These are phyloP conservation scores for Lucinisca nassula DNA, from an alignment of 2,888 invertebrate species.

Conservation along the genomic window DNA sequence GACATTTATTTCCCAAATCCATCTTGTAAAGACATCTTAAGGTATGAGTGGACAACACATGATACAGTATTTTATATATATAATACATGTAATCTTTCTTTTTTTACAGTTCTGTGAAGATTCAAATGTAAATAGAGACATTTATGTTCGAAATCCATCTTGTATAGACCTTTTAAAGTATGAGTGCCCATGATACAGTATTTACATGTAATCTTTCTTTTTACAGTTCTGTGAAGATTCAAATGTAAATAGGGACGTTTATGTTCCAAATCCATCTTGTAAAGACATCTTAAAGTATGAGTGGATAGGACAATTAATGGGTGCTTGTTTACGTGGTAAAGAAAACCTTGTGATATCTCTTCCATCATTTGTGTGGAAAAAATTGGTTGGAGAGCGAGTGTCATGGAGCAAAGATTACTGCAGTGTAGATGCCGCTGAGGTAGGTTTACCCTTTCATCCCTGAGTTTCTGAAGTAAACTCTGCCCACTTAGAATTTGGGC, in stretches of 20 bases:
- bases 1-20: slow-evolving; percentile 87
- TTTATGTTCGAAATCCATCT: slow-evolving; percentile 85
- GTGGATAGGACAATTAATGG: slow-evolving; percentile 88
- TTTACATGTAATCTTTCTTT: background rate
- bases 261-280: slow-evolving; percentile 86
- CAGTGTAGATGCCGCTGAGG: slow-evolving; percentile 87
- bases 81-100: background rate
- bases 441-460: no score
- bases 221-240: slow-evolving; percentile 79
- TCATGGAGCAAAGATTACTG: slow-evolving; percentile 85
- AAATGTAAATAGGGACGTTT: slow-evolving; percentile 85
- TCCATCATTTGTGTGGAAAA: slow-evolving; percentile 87
- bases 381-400: slow-evolving; percentile 85
- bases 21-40: slow-evolving; percentile 82
- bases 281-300: slow-evolving; percentile 84
- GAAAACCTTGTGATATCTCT: slow-evolving; percentile 87
- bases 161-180: slow-evolving; percentile 85
- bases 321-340: slow-evolving; percentile 87
- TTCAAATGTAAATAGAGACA: slow-evolving; percentile 84
- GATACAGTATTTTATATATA: no score
- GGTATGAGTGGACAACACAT: slow-evolving; percentile 88
- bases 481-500: no score
- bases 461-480: no score
- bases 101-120: slow-evolving; percentile 77
- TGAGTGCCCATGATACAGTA: slow-evolving; percentile 87